Base-by-base conservation (phyloP, 2,113 vertebrate genomes). In the Illadopsis cleaveri region DNA sequence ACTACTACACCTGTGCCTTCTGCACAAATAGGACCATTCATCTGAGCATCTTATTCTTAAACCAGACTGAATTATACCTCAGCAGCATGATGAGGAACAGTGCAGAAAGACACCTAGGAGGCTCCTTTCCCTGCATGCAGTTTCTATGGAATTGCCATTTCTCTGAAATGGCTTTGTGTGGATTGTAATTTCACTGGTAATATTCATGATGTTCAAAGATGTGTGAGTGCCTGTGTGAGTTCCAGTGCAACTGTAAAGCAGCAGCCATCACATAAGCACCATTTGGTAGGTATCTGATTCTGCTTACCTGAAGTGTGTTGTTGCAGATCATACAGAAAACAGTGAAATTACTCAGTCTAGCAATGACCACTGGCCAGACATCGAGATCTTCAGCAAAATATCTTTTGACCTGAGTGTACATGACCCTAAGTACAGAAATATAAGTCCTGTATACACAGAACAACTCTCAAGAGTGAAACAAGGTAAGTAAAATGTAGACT, bases 301-400 rank as follows among this genome's bases (percentile, higher is more conserved):
- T 78, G 93, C 93, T 96, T 64, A 90, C 82, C 72, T 84, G 35
- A 90, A 60, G 33, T 65, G 37, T 93, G 45, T 93, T 85, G 35
- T 95, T 97, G 77, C 89, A 99, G 98, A 94, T 90, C 90, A 95
- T 37, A 73, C 94, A 25, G 98, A 99, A 62, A 97, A 73, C 65
- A 86, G 94, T 6, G 97, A 98, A 40, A 84, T 95, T 35, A 97
- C 96, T 50, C 96, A 97, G 75, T 93, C 97, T 6, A 97, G 96
- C 82, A 97, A 93, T 3, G 98, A 97, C 70, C 98, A 98, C 75
- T 99, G 99, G 99, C 99, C 99, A 4, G 99, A 99, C 94, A 98
- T 99, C n/a, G 99, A 99, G 97, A 98, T 98, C 42, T 98, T 99
- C 93, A 98, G 98, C 91, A 99, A 99, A 95, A 97, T 99, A 97